A percentile compares a stretch with the other conserved stretches of the same genome.
Conservation (phyloP, 2,797 vertebrate genomes). For the Peromyscus nudipes region DNA sequence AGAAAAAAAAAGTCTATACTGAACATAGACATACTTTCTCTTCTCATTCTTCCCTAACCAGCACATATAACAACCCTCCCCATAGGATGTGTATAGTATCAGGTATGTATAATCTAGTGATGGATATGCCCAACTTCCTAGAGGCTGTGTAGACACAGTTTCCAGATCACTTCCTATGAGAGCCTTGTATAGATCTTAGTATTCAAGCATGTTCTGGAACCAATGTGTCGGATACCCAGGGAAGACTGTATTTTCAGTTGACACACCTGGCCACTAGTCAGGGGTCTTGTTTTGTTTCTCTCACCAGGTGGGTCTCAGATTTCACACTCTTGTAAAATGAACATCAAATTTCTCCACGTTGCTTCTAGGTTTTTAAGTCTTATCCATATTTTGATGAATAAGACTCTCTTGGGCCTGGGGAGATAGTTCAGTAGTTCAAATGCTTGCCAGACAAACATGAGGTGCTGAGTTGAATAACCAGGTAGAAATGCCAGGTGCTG, state of each 20-base stretch:
- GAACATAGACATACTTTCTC: background rate
- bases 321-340: constrained; percentile 17
- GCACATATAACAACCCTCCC: background rate
- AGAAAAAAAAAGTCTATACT: background rate
- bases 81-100: background rate
- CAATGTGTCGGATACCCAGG: background rate
- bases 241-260: background rate
- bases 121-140: background rate
- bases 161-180: background rate
- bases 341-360: background rate
- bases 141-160: background rate
- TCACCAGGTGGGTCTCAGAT: background rate
- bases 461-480: background rate
- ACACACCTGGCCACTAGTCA: background rate
- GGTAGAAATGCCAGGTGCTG: background rate
- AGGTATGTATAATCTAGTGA: background rate
- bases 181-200: background rate
- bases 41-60: background rate
- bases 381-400: background rate
- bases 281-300: background rate
- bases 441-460: background rate
- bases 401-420: background rate
- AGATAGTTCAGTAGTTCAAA: background rate
- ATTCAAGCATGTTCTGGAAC: background rate
- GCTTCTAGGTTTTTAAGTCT: background rate